Conservation (phyloP, 1,140 invertebrate genomes). For the Achatina immaculata region DNA sequence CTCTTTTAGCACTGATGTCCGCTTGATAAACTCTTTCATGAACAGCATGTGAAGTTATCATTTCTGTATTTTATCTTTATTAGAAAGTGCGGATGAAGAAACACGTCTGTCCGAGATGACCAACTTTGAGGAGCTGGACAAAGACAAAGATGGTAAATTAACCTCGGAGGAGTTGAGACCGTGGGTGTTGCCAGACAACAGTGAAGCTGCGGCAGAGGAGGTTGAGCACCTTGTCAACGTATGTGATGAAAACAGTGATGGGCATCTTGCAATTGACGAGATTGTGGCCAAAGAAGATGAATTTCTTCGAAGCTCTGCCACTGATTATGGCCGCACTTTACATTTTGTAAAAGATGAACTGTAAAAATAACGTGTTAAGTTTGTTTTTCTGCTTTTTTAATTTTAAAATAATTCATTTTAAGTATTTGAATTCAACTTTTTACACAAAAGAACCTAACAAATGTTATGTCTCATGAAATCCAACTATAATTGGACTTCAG, state of each 20-base stretch:
- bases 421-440: too few species aligned
- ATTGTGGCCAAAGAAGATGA: constrained; percentile 89
- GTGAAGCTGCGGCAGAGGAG: constrained; percentile 90
- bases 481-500: too few species aligned
- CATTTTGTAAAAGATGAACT: constrained; percentile 37
- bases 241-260: constrained; percentile 91
- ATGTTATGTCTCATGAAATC: too few species aligned
- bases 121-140: constrained; percentile 92
- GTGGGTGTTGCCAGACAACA: constrained; percentile 94
- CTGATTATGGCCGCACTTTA: constrained; percentile 83
- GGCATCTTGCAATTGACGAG: constrained; percentile 86
- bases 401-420: too few species aligned
- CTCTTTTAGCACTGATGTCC: too few species aligned
- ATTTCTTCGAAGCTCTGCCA: constrained; percentile 96
- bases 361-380: too few species aligned
- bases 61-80: not conserved
- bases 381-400: not conserved
- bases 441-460: too few species aligned
- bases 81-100: constrained; percentile 81
- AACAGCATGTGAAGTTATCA: too few species aligned
- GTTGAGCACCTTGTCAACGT: constrained; percentile 89
- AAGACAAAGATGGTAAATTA: constrained; percentile 87
- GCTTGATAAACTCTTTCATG: too few species aligned
- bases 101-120: constrained; percentile 88
- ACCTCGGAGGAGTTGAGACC: constrained; percentile 84